These are phyloP conservation scores for Linyphia triangularis DNA, from an alignment of 2,888 invertebrate species.

Conservation along the genomic window DNA sequence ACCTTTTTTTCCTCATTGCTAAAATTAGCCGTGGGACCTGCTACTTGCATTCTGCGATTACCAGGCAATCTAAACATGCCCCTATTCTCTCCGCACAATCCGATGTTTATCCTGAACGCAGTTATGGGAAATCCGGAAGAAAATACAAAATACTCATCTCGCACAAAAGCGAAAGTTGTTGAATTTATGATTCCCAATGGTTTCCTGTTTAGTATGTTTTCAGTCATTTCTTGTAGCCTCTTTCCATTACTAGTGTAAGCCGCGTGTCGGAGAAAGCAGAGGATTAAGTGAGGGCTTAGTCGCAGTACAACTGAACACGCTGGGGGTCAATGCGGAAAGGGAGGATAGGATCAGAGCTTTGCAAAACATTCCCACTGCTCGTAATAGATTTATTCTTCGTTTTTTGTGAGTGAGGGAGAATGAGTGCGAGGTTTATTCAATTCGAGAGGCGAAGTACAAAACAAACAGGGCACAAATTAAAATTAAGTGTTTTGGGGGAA, in stretches of 20 bases:
- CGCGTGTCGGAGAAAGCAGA: background rate
- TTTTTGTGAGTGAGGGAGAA: too few relatives aligned
- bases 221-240: background rate
- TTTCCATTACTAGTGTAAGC: conserved; percentile 16
- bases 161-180: conserved; percentile 71
- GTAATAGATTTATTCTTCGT: conserved; percentile 4
- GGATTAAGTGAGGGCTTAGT: conserved; percentile 22
- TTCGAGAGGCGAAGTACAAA: too few relatives aligned
- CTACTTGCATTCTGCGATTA: background rate
- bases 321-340: background rate
- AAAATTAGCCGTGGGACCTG: conserved; percentile 36
- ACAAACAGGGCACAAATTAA: too few relatives aligned
- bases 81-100: conserved; percentile 8
- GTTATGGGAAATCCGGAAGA: conserved; percentile 55
- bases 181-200: conserved; percentile 63
- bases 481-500: too few relatives aligned
- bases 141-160: conserved; percentile 14
- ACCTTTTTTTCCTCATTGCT: background rate
- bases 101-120: background rate
- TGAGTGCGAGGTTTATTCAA: too few relatives aligned
- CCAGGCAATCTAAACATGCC: background rate
- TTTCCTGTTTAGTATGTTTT: conserved; percentile 57
- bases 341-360: background rate
- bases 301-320: background rate
- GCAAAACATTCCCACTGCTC: conserved; percentile 17